Base-by-base conservation (phyloP, 2,888 invertebrate species). In the Rhagophthalmus giganteus region DNA sequence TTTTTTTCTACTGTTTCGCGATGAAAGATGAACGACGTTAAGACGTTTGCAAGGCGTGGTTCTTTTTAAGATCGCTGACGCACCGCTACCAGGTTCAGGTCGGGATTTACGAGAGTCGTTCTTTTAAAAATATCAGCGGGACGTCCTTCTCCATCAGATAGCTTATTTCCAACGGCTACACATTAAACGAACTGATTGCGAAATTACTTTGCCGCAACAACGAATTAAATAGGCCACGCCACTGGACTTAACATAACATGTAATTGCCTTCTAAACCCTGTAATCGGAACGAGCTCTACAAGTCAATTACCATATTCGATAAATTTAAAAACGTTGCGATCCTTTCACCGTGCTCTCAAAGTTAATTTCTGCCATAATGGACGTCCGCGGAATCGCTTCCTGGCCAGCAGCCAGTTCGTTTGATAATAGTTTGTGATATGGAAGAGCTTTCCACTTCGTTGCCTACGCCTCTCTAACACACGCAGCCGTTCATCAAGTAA, bases 371-470 rank as follows among this genome's bases (percentile, higher is more conserved):
- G 20, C 31, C 12, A 47, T 28, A 31, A 40, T 7, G 7, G 20
- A 5, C 3, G 20, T 20, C 20, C 3, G 7, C 20, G 3, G 7
- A 42, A 48, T 55, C 56, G 58, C 60, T 61, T 61, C 61, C 61
- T 61, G 61, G 58, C 60, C 58, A 57, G 61, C 53, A 59, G 60
- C 58, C 57, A 58, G 54, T 54, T 48, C 41, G 45, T 44, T 46
- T 49, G 58, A 61, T 57, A 50, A 56, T 54, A 56, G 51, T 44
- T 41, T 41, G 44, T 48, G 60, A 60, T 57, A 61, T 54, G 59
- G 57, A 59, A 58, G 56, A 57, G 53, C 55, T 60, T 56, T 56
- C 53, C 63, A 55, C 58, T 51, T 51, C 46, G 48, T 13, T 51
- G 51, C 48, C 40, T 47, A 20, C 49, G 41, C 49, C 56, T 57